Evolutionary conservation across 1,140 invertebrate species (phyloP).

Genomic region (Medauroidea extradentata): DNA sequence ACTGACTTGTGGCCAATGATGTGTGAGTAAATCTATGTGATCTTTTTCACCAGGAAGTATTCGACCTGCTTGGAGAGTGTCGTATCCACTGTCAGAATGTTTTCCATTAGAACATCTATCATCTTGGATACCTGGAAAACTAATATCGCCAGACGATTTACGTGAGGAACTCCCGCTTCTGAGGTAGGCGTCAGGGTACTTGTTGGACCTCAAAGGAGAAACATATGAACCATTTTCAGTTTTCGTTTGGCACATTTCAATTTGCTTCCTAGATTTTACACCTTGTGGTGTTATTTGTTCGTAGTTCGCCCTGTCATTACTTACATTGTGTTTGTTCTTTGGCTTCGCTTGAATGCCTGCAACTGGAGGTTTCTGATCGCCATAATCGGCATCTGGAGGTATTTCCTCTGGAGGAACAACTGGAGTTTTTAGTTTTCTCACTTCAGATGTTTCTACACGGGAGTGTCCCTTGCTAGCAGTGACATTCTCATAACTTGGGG

Average conservation of each 20-base stretch:
- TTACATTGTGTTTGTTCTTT: background rate
- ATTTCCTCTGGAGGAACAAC: background rate
- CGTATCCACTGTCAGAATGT: constrained; percentile 41
- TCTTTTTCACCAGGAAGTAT: background rate
- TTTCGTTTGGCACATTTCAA: background rate
- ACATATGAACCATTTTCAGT: background rate
- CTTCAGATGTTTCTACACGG: background rate
- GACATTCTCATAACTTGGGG: constrained; percentile 1
- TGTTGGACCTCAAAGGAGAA: background rate
- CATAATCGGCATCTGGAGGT: constrained; percentile 3
- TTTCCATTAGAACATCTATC: constrained; percentile 18
- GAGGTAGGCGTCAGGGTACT: background rate
- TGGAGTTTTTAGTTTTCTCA: background rate
- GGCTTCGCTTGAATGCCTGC: background rate
- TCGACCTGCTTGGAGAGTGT: constrained; percentile 31
- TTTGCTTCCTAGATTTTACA: background rate
- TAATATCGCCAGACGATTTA: background rate
- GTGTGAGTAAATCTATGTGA: background rate
- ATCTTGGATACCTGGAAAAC: background rate
- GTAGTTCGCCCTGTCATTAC: background rate
- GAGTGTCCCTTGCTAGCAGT: background rate
- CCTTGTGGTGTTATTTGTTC: background rate
- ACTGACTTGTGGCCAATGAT: background rate
- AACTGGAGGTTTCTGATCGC: background rate
- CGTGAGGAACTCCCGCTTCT: background rate